phyloP scores from a whole-genome alignment of 1,140 invertebrate species.

The Sesamia nonagrioides region DNA sequence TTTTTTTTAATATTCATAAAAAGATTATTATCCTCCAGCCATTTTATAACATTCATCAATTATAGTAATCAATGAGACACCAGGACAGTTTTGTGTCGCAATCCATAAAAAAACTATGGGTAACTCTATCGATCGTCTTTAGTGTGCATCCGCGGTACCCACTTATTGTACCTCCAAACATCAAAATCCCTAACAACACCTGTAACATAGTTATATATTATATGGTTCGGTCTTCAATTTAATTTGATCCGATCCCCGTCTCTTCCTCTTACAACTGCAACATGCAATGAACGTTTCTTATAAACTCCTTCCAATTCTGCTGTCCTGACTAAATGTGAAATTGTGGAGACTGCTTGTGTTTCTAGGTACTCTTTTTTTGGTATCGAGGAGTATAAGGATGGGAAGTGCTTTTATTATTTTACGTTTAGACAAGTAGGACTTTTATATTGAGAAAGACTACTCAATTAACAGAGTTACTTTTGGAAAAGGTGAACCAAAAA shows the following conservation, averaged over 20 bases:
- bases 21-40: too few species aligned
- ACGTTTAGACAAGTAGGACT: too few species aligned
- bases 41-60: too few species aligned
- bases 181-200: not conserved
- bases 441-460: too few species aligned
- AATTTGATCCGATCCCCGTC: slow-evolving; percentile 61
- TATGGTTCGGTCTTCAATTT: slow-evolving; percentile 64
- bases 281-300: slow-evolving; percentile 63
- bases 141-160: not conserved
- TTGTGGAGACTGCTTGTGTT: slow-evolving; percentile 47
- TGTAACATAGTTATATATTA: slow-evolving; percentile 48
- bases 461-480: too few species aligned
- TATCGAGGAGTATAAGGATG: not conserved
- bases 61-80: too few species aligned
- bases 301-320: slow-evolving; percentile 66
- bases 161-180: not conserved
- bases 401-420: not conserved
- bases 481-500: too few species aligned
- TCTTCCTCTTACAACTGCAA: slow-evolving; percentile 56
- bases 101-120: too few species aligned
- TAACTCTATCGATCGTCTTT: too few species aligned
- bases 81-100: too few species aligned
- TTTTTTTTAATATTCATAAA: too few species aligned
- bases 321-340: slow-evolving; percentile 48
- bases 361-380: not conserved